These are phyloP conservation scores for Gymnocephalus cernua DNA, from an alignment of 2,113 vertebrate genomes.

Conservation along the genomic window DNA sequence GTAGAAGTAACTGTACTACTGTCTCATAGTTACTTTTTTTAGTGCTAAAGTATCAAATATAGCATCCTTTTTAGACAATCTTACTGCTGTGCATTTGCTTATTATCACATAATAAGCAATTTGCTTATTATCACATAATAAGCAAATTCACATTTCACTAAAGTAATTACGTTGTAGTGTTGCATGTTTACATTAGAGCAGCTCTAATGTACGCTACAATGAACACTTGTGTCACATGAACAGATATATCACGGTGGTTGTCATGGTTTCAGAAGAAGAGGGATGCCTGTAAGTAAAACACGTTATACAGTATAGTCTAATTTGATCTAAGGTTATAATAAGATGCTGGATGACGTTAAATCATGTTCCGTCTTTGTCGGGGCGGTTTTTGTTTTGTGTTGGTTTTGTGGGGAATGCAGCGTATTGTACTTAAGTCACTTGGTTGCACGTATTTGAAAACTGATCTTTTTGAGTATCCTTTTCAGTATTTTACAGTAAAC, in stretches of 20 bases:
- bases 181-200: constrained; percentile 63
- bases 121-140: constrained; percentile 5
- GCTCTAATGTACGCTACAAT: constrained; percentile 69
- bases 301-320: constrained; percentile 46
- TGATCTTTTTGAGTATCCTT: background rate
- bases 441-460: too few species aligned
- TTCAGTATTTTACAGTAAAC: background rate
- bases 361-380: background rate
- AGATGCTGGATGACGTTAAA: background rate
- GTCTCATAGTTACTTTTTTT: too few species aligned
- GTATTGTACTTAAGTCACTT: background rate
- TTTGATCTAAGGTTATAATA: constrained; percentile 14
- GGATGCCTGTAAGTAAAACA: constrained; percentile 73
- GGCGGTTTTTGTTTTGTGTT: background rate
- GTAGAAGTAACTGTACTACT: too few species aligned
- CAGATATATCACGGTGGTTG: constrained; percentile 78
- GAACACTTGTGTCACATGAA: constrained; percentile 78
- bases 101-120: constrained; percentile 5
- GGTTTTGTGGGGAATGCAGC: background rate
- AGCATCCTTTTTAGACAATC: background rate
- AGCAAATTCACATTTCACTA: constrained; percentile 14
- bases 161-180: constrained; percentile 36
- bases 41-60: background rate
- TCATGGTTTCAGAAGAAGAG: constrained; percentile 80
- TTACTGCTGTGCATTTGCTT: constrained; percentile 10